Percentiles rank a stretch among this genome's conserved stretches.
Conservation (phyloP, 2,113 vertebrate species). For the Misgurnus anguillicaudatus region DNA sequence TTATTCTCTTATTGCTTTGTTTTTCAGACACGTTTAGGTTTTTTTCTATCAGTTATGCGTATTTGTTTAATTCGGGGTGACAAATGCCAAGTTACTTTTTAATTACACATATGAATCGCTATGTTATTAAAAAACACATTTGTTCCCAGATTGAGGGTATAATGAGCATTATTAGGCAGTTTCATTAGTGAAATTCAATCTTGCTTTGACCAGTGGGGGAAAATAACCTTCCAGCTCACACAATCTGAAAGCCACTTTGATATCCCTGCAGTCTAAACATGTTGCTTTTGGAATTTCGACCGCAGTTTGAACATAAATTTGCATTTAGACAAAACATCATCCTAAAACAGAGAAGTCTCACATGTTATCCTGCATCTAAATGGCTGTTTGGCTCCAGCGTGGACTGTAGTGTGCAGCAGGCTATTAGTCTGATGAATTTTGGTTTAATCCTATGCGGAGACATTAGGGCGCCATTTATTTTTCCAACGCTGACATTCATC, state of each 20-base stretch:
- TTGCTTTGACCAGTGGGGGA: constrained; percentile 32
- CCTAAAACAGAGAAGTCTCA: constrained; percentile 36
- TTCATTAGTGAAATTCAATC: constrained; percentile 58
- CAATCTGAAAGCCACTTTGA: constrained; percentile 41
- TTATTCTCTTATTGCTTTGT: constrained; percentile 1
- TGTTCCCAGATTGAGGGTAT: constrained; percentile 18
- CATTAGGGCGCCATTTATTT: constrained; percentile 27
- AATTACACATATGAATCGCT: constrained; percentile 44
- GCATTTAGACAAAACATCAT: constrained; percentile 53
- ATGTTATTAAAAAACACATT: constrained; percentile 40
- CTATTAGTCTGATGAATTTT: constrained; percentile 47
- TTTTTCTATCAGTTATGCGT: not conserved
- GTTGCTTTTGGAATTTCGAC: constrained; percentile 43
- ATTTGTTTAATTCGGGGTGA: constrained; percentile 30
- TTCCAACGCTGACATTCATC: constrained; percentile 40
- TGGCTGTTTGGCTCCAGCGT: constrained; percentile 47
- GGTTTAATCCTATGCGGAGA: constrained; percentile 46
- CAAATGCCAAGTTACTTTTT: constrained; percentile 52
- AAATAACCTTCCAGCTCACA: constrained; percentile 40
- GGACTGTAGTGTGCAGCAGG: constrained; percentile 34
- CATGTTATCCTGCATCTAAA: constrained; percentile 53
- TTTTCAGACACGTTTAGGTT: constrained; percentile 6
- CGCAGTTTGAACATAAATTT: constrained; percentile 52
- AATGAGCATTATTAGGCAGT: constrained; percentile 52
- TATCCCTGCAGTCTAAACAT: constrained; percentile 35